Conservation (phyloP, 2,797 vertebrate genomes). For the Enteromius mattozi region DNA sequence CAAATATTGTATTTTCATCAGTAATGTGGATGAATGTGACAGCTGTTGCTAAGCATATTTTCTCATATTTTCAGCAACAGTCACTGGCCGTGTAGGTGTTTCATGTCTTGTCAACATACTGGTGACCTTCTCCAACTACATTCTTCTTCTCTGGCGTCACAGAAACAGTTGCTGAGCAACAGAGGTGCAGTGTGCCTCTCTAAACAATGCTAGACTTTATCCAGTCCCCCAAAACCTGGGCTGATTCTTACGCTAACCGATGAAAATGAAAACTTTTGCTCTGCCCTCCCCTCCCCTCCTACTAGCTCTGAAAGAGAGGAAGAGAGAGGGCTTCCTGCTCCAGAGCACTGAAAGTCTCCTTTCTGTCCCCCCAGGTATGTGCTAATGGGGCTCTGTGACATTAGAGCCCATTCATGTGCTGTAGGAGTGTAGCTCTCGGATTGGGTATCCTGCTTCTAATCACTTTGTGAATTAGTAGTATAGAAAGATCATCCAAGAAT, state of each 20-base stretch:
- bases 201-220: conserved; percentile 74
- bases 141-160: conserved; percentile 54
- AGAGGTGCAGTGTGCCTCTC: conserved; percentile 52
- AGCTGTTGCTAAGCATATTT: conserved; percentile 47
- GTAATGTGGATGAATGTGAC: conserved; percentile 42
- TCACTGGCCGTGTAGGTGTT: conserved; percentile 34
- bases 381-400: conserved; percentile 40
- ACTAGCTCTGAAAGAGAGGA: conserved; percentile 43
- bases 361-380: conserved; percentile 52
- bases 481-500: not conserved
- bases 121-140: conserved; percentile 55
- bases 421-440: conserved; percentile 14
- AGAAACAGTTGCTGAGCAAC: conserved; percentile 53
- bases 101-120: conserved; percentile 46
- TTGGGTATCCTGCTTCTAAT: conserved; percentile 4
- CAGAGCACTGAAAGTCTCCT: conserved; percentile 51
- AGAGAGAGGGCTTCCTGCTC: conserved; percentile 51
- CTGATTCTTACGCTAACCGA: conserved; percentile 56
- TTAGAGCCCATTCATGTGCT: conserved; percentile 45
- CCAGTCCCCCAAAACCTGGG: conserved; percentile 55
- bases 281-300: not conserved
- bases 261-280: conserved; percentile 68
- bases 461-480: not conserved
- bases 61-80: conserved; percentile 38
- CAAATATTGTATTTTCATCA: conserved; percentile 57